These are phyloP conservation scores for Actinernus sp. DNA, from an alignment of 92 coral and sea anemone genomes.

Conservation along the genomic window DNA sequence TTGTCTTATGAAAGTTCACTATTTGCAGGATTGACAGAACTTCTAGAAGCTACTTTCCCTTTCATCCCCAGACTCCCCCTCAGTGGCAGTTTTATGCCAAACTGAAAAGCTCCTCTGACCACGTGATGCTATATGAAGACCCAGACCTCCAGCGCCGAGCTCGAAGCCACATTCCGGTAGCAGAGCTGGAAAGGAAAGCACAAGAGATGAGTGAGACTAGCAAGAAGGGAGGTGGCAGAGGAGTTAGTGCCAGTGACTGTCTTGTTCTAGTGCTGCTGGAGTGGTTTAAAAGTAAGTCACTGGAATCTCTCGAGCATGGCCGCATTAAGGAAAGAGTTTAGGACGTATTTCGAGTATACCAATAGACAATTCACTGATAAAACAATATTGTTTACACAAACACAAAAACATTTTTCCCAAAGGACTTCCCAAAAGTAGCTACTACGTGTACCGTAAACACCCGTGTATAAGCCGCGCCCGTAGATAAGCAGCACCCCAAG, in stretches of 20 bases:
- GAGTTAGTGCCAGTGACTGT: constrained; percentile 82
- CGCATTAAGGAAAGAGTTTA: not conserved
- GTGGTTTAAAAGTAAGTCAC: constrained; percentile 88
- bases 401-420: no score
- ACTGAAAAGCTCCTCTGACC: constrained; percentile 71
- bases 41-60: no score
- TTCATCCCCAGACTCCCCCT: constrained; percentile 5
- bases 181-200: constrained; percentile 77
- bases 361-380: not conserved
- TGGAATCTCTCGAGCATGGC: not conserved
- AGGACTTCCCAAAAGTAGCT: no score
- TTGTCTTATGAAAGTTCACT: no score
- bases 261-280: constrained; percentile 71
- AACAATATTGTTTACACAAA: no score
- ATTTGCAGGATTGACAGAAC: no score
- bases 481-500: no score
- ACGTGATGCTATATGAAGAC: constrained; percentile 82
- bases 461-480: no score
- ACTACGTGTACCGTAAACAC: no score
- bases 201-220: constrained; percentile 60
- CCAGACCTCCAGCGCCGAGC: constrained; percentile 73
- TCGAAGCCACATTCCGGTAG: constrained; percentile 68
- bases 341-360: not conserved
- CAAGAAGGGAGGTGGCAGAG: constrained; percentile 59
- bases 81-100: constrained; percentile 67